phyloP scores from a whole-genome alignment of 2,888 invertebrate species.

The Prosopocoilus inquinatus region DNA sequence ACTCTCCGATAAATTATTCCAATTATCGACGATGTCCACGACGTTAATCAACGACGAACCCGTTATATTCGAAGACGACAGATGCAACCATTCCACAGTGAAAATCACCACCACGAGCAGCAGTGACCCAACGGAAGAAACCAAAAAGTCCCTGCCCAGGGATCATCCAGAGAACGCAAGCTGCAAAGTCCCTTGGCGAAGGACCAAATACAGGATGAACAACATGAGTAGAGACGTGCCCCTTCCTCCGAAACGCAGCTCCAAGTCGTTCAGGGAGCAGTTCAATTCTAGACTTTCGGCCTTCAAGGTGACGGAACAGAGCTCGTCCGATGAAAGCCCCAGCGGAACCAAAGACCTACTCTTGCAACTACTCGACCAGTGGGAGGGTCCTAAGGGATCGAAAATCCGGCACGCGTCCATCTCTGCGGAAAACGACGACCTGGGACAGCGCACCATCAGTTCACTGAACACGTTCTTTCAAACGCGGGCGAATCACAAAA shows the following conservation, averaged over 20 bases:
- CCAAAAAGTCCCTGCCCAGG: conserved; percentile 25
- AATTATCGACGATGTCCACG: conserved; percentile 67
- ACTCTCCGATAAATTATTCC: conserved; percentile 73
- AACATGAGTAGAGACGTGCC: conserved; percentile 72
- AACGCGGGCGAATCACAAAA: conserved; percentile 47
- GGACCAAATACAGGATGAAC: conserved; percentile 65
- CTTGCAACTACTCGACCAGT: conserved; percentile 71
- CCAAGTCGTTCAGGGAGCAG: conserved; percentile 30
- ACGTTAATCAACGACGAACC: conserved; percentile 42
- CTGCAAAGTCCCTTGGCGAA: conserved; percentile 47
- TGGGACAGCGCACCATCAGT: conserved; percentile 76
- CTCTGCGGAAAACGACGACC: conserved; percentile 68
- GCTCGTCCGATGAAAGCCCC: conserved; percentile 52
- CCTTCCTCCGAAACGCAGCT: conserved; percentile 25
- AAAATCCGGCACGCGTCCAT: conserved; percentile 67
- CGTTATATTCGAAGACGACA: conserved; percentile 10
- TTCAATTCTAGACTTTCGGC: conserved; percentile 30
- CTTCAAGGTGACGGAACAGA: conserved; percentile 18
- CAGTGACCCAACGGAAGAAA: conserved; percentile 24
- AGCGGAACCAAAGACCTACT: conserved; percentile 75
- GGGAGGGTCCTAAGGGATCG: conserved; percentile 62
- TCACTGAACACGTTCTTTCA: conserved; percentile 80
- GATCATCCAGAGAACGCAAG: conserved; percentile 34
- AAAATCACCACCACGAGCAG: conserved; percentile 23
- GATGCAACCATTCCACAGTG: conserved; percentile 31